Conservation (phyloP, 2,113 vertebrate genomes). For the Vicugna pacos region DNA sequence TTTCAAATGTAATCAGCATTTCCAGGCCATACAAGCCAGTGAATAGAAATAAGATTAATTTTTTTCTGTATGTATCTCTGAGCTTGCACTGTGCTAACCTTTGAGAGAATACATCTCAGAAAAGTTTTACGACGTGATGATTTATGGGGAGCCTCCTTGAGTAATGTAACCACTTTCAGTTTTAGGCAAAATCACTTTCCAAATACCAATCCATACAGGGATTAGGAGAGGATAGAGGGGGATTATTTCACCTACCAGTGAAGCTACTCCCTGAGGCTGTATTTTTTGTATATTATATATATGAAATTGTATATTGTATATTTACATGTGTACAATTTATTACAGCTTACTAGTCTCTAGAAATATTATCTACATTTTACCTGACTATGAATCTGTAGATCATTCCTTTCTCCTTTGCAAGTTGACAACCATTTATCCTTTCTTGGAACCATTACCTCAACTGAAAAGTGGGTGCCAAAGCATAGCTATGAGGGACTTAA, state of each 20-base stretch:
- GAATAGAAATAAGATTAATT: neutral
- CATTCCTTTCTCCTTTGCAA: neutral
- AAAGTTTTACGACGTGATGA: neutral
- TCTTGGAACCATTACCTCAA: neutral
- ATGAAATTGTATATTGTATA: neutral
- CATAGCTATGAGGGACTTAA: neutral
- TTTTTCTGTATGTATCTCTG: neutral
- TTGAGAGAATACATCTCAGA: neutral
- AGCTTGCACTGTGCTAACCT: neutral
- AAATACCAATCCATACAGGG: neutral
- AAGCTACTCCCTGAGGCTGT: neutral
- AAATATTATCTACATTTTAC: neutral
- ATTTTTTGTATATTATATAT: too few relatives aligned
- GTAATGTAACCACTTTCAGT: neutral
- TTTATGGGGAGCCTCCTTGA: neutral
- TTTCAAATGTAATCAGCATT: neutral
- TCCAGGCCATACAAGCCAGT: neutral
- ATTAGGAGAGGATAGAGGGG: neutral
- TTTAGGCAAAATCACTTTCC: neutral
- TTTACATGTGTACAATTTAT: neutral
- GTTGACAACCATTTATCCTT: neutral
- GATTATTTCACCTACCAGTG: neutral
- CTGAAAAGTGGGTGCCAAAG: accelerated
- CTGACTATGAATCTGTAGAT: neutral
- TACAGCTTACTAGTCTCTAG: neutral